These are phyloP conservation scores for Dicycla oo DNA, from an alignment of 2,888 invertebrate species.

Conservation along the genomic window DNA sequence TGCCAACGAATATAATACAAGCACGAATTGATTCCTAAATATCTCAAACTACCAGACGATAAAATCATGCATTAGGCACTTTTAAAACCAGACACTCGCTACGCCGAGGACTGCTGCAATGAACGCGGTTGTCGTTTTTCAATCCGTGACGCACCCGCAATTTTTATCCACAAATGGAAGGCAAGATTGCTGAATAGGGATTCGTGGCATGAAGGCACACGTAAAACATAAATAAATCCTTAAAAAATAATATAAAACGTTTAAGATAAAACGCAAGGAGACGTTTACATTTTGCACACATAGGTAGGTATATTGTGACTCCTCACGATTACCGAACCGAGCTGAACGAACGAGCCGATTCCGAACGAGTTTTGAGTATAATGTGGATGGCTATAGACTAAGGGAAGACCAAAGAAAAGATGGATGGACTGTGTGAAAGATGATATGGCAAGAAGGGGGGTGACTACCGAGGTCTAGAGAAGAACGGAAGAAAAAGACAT, in stretches of 20 bases:
- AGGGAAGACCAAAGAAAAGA: too few species aligned
- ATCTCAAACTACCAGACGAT: slow-evolving; percentile 3
- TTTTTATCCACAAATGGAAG: slow-evolving; percentile 68
- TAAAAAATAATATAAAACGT: neutral
- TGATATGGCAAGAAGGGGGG: too few species aligned
- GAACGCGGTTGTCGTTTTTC: slow-evolving; percentile 77
- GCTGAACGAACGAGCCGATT: too few species aligned
- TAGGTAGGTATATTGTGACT: too few species aligned
- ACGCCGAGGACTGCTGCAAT: slow-evolving; percentile 80
- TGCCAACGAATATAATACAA: neutral
- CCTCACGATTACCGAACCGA: too few species aligned
- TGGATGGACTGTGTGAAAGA: too few species aligned
- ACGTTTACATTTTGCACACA: neutral
- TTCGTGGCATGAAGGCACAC: neutral
- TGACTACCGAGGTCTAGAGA: too few species aligned
- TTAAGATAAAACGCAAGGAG: neutral
- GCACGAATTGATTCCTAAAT: slow-evolving; percentile 9
- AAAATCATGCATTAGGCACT: slow-evolving; percentile 18
- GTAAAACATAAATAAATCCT: neutral
- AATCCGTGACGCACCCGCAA: slow-evolving; percentile 76
- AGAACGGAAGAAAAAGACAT: too few species aligned
- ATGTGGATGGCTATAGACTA: too few species aligned
- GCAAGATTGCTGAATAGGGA: neutral
- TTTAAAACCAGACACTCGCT: slow-evolving; percentile 69
- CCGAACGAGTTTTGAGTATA: too few species aligned